Base-by-base conservation (phyloP, 2,113 vertebrate species). In the Oenanthe oenanthe region DNA sequence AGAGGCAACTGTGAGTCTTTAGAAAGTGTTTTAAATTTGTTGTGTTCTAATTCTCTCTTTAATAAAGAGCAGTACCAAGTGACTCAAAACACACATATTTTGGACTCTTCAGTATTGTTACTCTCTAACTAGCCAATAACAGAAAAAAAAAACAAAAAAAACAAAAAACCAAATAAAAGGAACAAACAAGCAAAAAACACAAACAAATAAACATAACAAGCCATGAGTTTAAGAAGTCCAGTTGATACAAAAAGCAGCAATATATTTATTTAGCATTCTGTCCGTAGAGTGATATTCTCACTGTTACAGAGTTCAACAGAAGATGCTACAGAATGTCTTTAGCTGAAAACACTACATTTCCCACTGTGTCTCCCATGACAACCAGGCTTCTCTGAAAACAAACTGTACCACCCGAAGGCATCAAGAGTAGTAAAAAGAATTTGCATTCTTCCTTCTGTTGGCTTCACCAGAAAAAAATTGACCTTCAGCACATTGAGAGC, bases 321-420 rank as follows among this genome's bases (percentile, higher is more conserved):
- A 93, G 70, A 77, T 75, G 31, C 21, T 87, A 81, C 43, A 81
- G 60, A 81, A 75, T 68, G 48, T 91, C 85, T 87, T 91, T n/a
- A 82, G 68, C 70, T 88, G 70, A 82, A 93, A 94, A 85, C 47
- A 86, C 50, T 68, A 45, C 34, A 71, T 89, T 95, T 96, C 90
- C 88, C 71, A 90, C 88, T 89, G 84, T 92, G 93, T 94, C 54
- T 92, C 78, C 85, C 82, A 68, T 95, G 90, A 96, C 92, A 95
- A 94, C 81, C 74, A 82, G 45, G 25, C 71, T 94, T 42, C 42
- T 88, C 92, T 79, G 81, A 93, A 94, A 94, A 91, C 53, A 93
- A 68, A 76, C 71, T 88, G 73, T 72, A 92, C 57, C 62, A 70
- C 54, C 77, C 88, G 42, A 94, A 92, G 70, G 62, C 29, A 1